Evolutionary conservation across 2,113 vertebrate genomes (phyloP), one percentile per base, ranked within the genome.

Genomic region (Hypanus sabinus): DNA sequence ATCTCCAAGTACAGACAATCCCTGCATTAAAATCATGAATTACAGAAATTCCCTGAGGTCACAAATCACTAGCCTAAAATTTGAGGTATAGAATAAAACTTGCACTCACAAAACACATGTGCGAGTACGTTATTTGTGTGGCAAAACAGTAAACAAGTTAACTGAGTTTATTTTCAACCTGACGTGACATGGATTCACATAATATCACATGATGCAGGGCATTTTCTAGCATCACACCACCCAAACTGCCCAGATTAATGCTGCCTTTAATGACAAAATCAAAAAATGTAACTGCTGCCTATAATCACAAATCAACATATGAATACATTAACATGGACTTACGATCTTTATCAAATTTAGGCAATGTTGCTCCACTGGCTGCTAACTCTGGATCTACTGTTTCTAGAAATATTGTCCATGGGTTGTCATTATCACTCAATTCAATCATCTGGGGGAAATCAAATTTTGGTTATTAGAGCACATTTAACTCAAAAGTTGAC

Each of bases 301-400:
- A 85, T 60, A 30, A 57, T 60, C 81, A 60, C 18, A 38, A 81
- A 33, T 46, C 46, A 38, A 62, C 27, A 60, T 46, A 10, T n/a
- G 16, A 65, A n/a, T n/a, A 33, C 18, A 68, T 14, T 68, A 33
- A 46, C 30, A 30, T 18, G 96, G 96, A 96, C 97, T 98, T 96
- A 99, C 99, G 99, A 96, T 99, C 99, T 98, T 99, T 99, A 96
- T 99, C 99, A 95, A 99, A 99, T 96, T 99, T 99, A 96, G 99
- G 98, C 96, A 99, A 97, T 3, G 99, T 99, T 94, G 98, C 98
- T 94, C 98, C 99, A 12, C 98, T 99, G 96, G 98, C 98, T 8
- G 99, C 99, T 98, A 99, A 97, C 96, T 99, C 99, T 62, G 99
- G 98, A 95, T 99, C 99, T 94, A 99, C 99, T 0, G 99, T 99